These are phyloP conservation scores for Agapostemon virescens DNA, from an alignment of 2,888 invertebrate genomes.

Conservation along the genomic window DNA sequence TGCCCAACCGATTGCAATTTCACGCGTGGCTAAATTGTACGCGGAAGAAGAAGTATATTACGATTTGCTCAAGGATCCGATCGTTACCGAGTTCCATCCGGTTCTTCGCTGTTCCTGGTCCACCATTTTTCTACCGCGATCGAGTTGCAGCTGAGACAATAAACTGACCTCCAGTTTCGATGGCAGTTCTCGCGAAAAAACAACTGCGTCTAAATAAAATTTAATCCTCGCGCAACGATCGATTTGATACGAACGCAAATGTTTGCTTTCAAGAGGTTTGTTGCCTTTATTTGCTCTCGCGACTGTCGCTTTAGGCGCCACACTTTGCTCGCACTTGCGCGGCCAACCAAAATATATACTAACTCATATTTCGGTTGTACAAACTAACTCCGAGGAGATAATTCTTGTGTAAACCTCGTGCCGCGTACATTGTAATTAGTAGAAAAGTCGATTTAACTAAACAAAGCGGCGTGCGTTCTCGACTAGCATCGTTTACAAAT, in stretches of 20 bases:
- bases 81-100: background rate
- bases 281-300: background rate
- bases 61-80: background rate
- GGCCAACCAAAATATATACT: background rate
- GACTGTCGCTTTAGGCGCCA: background rate
- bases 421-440: too few relatives aligned
- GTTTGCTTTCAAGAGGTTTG: background rate
- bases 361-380: background rate
- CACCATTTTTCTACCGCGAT: background rate
- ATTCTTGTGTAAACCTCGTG: too few relatives aligned
- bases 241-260: background rate
- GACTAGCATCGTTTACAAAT: too few relatives aligned
- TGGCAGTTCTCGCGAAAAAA: background rate
- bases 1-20: background rate
- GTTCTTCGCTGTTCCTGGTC: too few relatives aligned
- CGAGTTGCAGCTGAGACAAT: background rate
- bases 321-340: background rate
- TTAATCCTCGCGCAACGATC: background rate
- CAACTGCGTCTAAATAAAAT: background rate
- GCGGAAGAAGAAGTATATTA: background rate
- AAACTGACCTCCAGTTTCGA: background rate
- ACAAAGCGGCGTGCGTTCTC: too few relatives aligned
- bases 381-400: background rate
- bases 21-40: background rate
- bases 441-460: too few relatives aligned